Percentiles rank a stretch among this genome's conserved stretches.
Conservation (phyloP, 2,113 vertebrate species). For the Ailurus styani region DNA sequence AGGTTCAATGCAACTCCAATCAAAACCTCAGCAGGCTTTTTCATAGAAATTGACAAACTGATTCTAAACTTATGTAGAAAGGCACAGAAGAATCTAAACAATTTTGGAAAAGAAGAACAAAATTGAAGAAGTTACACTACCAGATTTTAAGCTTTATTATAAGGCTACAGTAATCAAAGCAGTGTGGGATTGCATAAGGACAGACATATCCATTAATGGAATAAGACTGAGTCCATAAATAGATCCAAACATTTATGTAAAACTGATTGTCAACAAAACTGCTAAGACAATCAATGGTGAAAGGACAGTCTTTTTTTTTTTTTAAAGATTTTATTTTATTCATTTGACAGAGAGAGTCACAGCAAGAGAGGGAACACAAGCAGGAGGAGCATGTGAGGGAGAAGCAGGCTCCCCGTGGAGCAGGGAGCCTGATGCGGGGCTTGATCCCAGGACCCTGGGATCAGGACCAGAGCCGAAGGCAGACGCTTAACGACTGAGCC, state of each 20-base stretch:
- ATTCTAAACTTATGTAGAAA: constrained; percentile 14
- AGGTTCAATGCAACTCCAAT: not conserved
- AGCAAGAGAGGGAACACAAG: too few relatives aligned
- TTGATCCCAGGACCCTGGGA: too few relatives aligned
- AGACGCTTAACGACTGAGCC: too few relatives aligned
- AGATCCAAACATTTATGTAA: not conserved
- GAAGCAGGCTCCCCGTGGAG: too few relatives aligned
- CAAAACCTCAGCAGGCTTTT: not conserved
- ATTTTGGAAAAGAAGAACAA: constrained; percentile 22
- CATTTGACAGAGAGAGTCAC: too few relatives aligned
- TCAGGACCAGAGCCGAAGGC: too few relatives aligned
- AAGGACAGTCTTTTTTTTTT: not conserved
- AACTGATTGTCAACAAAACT: not conserved
- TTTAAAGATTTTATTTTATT: too few relatives aligned
- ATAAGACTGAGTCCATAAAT: not conserved
- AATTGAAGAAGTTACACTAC: not conserved
- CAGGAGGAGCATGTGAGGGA: too few relatives aligned
- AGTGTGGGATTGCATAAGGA: not conserved
- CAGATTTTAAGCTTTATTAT: constrained; percentile 11
- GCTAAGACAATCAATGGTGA: not conserved
- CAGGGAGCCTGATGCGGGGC: too few relatives aligned
- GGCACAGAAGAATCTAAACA: not conserved
- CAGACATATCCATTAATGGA: not conserved
- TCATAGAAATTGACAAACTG: not conserved
- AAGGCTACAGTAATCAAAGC: not conserved